Conservation (phyloP, 1,140 invertebrate species). For the Diachasmimorpha longicaudata region DNA sequence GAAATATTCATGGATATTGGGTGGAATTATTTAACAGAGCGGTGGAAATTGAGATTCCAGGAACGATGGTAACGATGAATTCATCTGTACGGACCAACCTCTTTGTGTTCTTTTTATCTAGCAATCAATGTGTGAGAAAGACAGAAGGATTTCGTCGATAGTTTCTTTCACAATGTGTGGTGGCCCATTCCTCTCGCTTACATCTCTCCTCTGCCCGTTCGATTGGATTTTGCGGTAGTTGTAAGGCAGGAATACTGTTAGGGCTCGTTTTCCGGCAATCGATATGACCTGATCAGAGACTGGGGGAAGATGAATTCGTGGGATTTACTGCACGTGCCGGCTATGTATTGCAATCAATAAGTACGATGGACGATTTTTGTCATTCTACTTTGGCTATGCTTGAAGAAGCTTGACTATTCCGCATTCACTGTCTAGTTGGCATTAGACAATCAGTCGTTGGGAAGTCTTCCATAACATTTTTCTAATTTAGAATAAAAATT, state of each 20-base stretch:
- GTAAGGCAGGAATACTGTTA: background rate
- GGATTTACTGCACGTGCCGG: background rate
- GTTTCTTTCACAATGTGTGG: background rate
- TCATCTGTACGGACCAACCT: background rate
- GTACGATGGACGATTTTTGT: background rate
- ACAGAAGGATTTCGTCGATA: background rate
- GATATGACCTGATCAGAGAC: constrained; percentile 3
- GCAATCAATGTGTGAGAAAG: background rate
- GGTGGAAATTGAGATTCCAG: background rate
- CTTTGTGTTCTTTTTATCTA: background rate
- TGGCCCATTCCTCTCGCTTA: background rate
- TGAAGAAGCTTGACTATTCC: too few relatives aligned
- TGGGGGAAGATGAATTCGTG: background rate
- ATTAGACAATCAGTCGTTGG: too few relatives aligned
- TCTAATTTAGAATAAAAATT: too few relatives aligned
- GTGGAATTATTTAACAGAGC: background rate
- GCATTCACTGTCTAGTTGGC: too few relatives aligned
- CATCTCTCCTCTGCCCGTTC: background rate
- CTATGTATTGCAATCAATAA: background rate
- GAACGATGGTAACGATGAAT: background rate
- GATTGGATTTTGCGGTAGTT: background rate
- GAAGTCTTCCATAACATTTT: too few relatives aligned
- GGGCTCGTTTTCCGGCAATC: background rate
- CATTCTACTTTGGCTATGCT: too few relatives aligned
- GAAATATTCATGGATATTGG: background rate